Percentiles rank a stretch among this genome's conserved stretches.
phyloP scores from a whole-genome alignment of 92 coral and sea anemone species.

The Palythoa grandiflora region DNA sequence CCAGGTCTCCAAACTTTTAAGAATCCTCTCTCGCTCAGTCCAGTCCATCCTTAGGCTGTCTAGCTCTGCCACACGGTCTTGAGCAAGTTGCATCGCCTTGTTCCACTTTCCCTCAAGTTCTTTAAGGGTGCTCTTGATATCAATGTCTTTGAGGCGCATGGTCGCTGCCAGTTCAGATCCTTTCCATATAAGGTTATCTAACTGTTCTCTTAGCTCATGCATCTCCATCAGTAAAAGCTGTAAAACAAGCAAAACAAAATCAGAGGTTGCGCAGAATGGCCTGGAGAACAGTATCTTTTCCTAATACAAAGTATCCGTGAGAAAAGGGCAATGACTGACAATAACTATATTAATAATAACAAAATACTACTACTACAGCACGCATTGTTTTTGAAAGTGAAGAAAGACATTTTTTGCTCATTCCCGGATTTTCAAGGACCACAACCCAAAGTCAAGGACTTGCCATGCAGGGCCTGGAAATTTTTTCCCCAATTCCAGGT shows the following conservation, averaged over 20 bases:
- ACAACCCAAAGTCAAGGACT: too few species aligned
- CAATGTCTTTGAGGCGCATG: conserved; percentile 87
- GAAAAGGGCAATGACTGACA: background rate
- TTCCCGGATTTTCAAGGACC: too few species aligned
- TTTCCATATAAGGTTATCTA: conserved; percentile 96
- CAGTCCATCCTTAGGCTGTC: conserved; percentile 78
- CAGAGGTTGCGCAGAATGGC: background rate
- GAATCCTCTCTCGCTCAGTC: conserved; percentile 80
- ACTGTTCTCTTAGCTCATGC: conserved; percentile 78
- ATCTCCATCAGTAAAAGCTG: conserved; percentile 82
- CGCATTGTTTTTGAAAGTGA: too few species aligned
- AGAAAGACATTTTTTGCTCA: too few species aligned
- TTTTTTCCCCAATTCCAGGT: too few species aligned
- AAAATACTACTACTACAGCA: too few species aligned
- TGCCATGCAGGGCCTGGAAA: too few species aligned
- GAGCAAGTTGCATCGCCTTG: conserved; percentile 74
- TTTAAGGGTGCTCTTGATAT: conserved; percentile 88
- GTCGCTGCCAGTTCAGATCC: conserved; percentile 95
- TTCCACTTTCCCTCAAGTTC: conserved; percentile 90
- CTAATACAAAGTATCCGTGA: background rate
- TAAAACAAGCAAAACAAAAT: background rate
- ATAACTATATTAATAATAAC: background rate
- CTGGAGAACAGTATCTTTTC: background rate
- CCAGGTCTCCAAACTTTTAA: conserved; percentile 80
- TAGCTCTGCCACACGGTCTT: conserved; percentile 76